Conservation (phyloP, 2,888 invertebrate genomes). For the Pseudanteris insignis region DNA sequence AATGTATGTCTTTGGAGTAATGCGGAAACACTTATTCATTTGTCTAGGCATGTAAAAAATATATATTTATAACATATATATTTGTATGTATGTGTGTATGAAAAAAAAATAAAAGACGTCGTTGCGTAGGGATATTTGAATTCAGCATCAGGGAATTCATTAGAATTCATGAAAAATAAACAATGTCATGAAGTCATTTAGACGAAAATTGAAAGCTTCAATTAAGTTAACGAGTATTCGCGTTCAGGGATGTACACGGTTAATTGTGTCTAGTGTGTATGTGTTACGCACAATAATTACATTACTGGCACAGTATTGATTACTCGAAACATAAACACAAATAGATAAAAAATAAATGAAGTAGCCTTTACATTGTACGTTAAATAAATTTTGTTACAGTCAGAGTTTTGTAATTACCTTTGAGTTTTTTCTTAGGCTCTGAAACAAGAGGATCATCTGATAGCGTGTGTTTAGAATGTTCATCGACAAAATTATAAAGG, state of each 20-base stretch:
- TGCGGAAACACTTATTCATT: too few species aligned
- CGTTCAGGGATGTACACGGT: too few species aligned
- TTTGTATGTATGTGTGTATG: too few species aligned
- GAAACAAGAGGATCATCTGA: conserved; percentile 76
- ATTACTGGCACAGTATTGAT: conserved; percentile 43
- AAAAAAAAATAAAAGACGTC: too few species aligned
- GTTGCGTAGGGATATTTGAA: too few species aligned
- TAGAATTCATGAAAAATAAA: too few species aligned
- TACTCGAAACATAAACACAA: conserved; percentile 42
- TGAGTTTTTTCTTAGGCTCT: conserved; percentile 83
- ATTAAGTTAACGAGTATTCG: too few species aligned
- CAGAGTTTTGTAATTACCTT: conserved; percentile 68
- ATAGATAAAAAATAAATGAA: conserved; percentile 46
- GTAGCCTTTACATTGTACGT: conserved; percentile 52
- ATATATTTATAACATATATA: too few species aligned
- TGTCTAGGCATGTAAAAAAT: too few species aligned
- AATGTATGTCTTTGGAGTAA: too few species aligned
- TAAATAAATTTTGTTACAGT: conserved; percentile 55
- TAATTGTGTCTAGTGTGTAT: conserved; percentile 10
- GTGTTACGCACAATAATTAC: conserved; percentile 36
- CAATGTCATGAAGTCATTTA: neutral
- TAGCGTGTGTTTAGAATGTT: conserved; percentile 66
- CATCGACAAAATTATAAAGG: conserved; percentile 57
- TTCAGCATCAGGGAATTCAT: too few species aligned
- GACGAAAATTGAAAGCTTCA: neutral